Evolutionary conservation across 2,113 vertebrate species (phyloP), one percentile per base, ranked within the genome.

Genomic region (Chaenogobius annularis): DNA sequence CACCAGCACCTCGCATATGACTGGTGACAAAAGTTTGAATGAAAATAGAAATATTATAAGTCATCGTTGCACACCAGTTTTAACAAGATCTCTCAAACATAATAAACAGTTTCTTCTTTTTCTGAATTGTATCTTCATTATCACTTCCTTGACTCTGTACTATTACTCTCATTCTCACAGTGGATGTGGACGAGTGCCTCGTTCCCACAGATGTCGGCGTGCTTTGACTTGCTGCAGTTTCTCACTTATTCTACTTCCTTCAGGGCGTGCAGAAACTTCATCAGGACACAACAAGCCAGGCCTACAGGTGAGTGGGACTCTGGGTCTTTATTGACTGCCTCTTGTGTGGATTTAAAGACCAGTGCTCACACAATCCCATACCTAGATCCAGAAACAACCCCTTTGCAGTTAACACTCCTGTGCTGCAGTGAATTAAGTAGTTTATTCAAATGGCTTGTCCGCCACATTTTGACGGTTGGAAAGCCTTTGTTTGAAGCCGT

Each of bases 171-270:
- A 66, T 77, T 84, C 78, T 61, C 80, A 79, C 70, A 71, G 50
- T 61, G 74, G 58, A 52, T 69, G 59, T n/a, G 50, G 50, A 20
- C 19, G 5, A 0, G 62, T 22, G 14, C 69, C 31, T 58, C 26
- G 11, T 87, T 86, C 75, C 56, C 67, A 85, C 44, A 58, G 64
- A 14, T 63, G 26, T 69, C 55, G 43, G 40, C 90, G 13, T 77
- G 90, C 78, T 74, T 63, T 54, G 73, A 87, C 84, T 86, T 0
- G 85, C 79, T 72, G 47, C 31, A n/a, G 55, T n/a, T 14, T 40
- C 68, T 83, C 75, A 84, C 73, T 74, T 81, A 81, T 35, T 23
- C 77, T 78, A 73, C 73, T 77, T 50, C 75, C 83, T 85, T 71
- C 77, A 75, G 77, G 85, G 78, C 23, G 67, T 73, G 71, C 26